phyloP scores from a whole-genome alignment of 2,888 invertebrate species.

The Resseliella maxima region DNA sequence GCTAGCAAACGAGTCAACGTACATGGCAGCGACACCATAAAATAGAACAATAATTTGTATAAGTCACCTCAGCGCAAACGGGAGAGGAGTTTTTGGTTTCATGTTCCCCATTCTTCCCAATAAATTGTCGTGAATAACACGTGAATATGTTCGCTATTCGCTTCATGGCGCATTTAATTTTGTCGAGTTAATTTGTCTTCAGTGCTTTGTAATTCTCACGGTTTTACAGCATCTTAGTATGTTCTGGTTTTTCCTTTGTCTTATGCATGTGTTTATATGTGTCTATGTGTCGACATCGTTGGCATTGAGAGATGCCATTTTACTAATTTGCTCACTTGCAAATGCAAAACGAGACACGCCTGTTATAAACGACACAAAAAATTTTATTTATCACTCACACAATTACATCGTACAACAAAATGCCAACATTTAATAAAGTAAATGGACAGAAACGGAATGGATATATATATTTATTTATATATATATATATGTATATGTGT shows the following conservation, averaged over 20 bases:
- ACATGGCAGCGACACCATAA: not conserved
- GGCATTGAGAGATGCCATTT: constrained; percentile 16
- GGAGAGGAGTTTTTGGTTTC: not conserved
- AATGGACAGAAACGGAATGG: not conserved
- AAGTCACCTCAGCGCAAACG: constrained; percentile 17
- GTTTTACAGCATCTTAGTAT: constrained; percentile 32
- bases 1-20: not conserved
- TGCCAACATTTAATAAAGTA: constrained; percentile 19
- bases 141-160: not conserved
- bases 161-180: constrained; percentile 43
- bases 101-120: not conserved
- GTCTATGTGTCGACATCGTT: not conserved
- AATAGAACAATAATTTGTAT: constrained; percentile 41
- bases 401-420: constrained; percentile 11
- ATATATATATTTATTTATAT: too few relatives aligned
- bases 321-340: constrained; percentile 3
- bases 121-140: not conserved
- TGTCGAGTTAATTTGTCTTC: constrained; percentile 26
- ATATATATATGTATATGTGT: too few relatives aligned
- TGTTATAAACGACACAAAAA: not conserved
- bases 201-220: constrained; percentile 45
- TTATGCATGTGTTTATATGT: not conserved
- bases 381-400: constrained; percentile 26
- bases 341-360: not conserved
- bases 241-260: not conserved